These are phyloP conservation scores for Atrina japonica DNA, from an alignment of 2,888 invertebrate genomes.

Conservation along the genomic window DNA sequence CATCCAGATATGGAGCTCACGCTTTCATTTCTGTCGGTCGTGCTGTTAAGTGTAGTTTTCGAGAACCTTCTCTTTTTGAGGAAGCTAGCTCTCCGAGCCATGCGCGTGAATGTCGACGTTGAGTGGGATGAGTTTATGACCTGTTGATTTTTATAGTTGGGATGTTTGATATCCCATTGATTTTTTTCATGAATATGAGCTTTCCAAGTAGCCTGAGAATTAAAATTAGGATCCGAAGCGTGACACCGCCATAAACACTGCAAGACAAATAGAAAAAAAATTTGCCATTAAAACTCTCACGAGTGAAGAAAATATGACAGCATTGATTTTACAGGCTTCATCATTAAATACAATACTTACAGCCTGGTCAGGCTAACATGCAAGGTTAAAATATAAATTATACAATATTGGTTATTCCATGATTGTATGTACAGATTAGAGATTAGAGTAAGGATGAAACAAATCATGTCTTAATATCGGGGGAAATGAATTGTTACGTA, in stretches of 20 bases:
- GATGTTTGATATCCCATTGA: slow-evolving; percentile 54
- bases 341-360: no score
- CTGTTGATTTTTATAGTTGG: slow-evolving; percentile 36
- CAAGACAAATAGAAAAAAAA: slow-evolving; percentile 1
- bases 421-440: no score
- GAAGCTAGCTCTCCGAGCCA: slow-evolving; percentile 71
- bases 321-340: no score
- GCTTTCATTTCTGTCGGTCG: slow-evolving; percentile 57
- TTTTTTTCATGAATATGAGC: slow-evolving; percentile 84
- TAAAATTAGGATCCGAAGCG: slow-evolving; percentile 89
- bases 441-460: no score
- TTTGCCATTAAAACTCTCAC: not conserved
- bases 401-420: no score
- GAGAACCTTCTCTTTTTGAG: slow-evolving; percentile 63
- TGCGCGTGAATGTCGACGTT: slow-evolving; percentile 63
- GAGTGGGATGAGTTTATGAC: slow-evolving; percentile 46
- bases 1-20: slow-evolving; percentile 50
- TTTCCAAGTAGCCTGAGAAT: slow-evolving; percentile 89
- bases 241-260: slow-evolving; percentile 89
- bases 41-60: slow-evolving; percentile 34
- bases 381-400: no score
- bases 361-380: no score
- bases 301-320: no score
- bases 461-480: no score
- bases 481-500: no score